A percentile compares a stretch with the other conserved stretches of the same genome.
These are phyloP conservation scores for Noctua fimbriata DNA, from an alignment of 2,888 invertebrate genomes.

Conservation along the genomic window DNA sequence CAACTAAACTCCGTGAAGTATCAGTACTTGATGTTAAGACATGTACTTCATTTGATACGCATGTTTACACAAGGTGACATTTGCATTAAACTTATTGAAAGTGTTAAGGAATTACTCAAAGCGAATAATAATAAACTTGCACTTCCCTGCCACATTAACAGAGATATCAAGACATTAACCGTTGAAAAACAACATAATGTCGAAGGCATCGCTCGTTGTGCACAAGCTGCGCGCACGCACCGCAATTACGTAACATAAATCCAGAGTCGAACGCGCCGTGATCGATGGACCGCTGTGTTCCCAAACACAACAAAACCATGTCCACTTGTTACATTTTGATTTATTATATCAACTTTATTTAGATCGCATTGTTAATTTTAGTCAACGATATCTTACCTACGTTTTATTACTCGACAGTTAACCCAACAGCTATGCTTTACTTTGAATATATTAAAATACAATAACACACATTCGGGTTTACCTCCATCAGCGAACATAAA, in stretches of 20 bases:
- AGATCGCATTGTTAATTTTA: constrained; percentile 76
- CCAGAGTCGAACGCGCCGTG: constrained; percentile 82
- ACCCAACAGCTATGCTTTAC: constrained; percentile 60
- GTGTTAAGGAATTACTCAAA: constrained; percentile 61
- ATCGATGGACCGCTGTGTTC: constrained; percentile 83
- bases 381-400: constrained; percentile 66
- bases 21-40: background rate
- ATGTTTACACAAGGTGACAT: constrained; percentile 36
- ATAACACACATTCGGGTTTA: constrained; percentile 70
- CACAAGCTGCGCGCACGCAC: constrained; percentile 76
- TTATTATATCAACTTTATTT: constrained; percentile 78
- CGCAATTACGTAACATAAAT: constrained; percentile 88
- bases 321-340: constrained; percentile 83
- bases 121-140: constrained; percentile 71
- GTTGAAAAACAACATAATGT: constrained; percentile 80
- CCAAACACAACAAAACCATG: constrained; percentile 80
- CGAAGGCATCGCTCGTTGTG: constrained; percentile 71
- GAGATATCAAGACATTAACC: constrained; percentile 82
- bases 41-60: constrained; percentile 36
- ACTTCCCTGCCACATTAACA: constrained; percentile 78
- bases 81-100: constrained; percentile 59
- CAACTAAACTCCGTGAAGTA: constrained; percentile 5
- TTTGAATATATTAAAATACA: constrained; percentile 73
- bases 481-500: constrained; percentile 77
- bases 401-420: constrained; percentile 72